A percentile compares a stretch with the other conserved stretches of the same genome.
Evolutionary conservation across 2,113 vertebrate genomes (phyloP).

Genomic region (Salminus brasiliensis): DNA sequence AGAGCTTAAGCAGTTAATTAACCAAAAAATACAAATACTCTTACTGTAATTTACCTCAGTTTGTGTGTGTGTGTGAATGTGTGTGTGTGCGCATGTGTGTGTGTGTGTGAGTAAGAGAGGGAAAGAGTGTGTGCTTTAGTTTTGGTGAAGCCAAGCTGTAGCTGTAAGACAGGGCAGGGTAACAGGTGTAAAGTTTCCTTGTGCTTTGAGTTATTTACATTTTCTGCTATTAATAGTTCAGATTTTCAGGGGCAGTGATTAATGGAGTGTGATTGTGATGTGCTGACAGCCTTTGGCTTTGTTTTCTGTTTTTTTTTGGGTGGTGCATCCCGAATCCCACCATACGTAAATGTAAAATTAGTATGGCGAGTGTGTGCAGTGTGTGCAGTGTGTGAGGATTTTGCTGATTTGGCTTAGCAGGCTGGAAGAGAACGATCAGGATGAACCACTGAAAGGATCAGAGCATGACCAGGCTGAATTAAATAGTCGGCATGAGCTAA

Average conservation of each 20-base stretch:
- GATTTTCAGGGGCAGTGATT: conserved; percentile 12
- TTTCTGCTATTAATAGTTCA: conserved; percentile 35
- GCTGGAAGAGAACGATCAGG: not conserved
- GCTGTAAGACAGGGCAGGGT: not conserved
- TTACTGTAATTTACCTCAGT: not conserved
- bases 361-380: not conserved
- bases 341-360: not conserved
- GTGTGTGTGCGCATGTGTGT: conserved; percentile 8
- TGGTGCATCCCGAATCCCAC: not conserved
- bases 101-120: not conserved
- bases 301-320: conserved; percentile 14
- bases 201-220: conserved; percentile 32
- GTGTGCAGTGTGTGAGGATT: not conserved
- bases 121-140: not conserved
- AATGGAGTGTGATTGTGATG: conserved; percentile 17
- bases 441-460: not conserved
- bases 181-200: conserved; percentile 31
- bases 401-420: not conserved
- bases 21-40: too few species aligned
- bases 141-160: not conserved
- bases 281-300: conserved; percentile 15
- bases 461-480: not conserved
- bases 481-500: too few species aligned
- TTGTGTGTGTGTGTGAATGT: not conserved
- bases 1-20: too few species aligned